Evolutionary conservation across 2,888 invertebrate species (phyloP).

Genomic region (Antitype chi): DNA sequence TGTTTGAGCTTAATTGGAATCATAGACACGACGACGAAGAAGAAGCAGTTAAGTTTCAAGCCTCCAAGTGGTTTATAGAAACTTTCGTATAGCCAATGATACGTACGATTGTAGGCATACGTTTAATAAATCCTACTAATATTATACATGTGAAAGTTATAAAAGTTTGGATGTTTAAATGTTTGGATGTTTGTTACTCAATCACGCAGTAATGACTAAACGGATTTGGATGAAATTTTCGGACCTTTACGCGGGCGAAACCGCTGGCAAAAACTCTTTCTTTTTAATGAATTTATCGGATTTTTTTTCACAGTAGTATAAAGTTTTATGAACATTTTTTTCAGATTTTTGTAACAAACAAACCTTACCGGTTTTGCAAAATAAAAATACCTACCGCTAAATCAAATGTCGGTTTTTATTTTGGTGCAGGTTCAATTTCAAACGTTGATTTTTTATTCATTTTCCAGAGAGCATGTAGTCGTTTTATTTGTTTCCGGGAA

Average conservation of each 20-base stretch:
- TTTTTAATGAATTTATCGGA: background rate
- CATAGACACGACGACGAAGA: no score
- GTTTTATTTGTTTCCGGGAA: conserved; percentile 16
- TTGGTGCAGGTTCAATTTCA: conserved; percentile 12
- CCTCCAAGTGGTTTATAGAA: background rate
- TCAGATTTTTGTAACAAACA: background rate
- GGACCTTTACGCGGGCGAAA: no score
- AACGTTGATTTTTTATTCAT: conserved; percentile 8
- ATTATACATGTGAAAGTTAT: no score
- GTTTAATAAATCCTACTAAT: background rate
- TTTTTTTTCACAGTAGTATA: background rate
- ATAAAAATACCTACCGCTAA: conserved; percentile 7
- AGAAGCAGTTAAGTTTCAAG: background rate
- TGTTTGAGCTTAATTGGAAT: no score
- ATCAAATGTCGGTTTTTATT: conserved; percentile 14
- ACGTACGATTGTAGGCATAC: background rate
- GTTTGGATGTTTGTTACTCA: no score
- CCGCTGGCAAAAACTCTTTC: background rate
- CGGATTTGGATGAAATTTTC: no score
- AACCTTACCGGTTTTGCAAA: conserved; percentile 4
- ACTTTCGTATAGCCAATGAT: background rate
- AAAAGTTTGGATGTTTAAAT: no score
- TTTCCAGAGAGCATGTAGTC: conserved; percentile 6
- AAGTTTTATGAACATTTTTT: background rate
- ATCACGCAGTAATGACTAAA: no score